phyloP scores from a whole-genome alignment of 2,113 vertebrate genomes.

The Recurvirostra avosetta region DNA sequence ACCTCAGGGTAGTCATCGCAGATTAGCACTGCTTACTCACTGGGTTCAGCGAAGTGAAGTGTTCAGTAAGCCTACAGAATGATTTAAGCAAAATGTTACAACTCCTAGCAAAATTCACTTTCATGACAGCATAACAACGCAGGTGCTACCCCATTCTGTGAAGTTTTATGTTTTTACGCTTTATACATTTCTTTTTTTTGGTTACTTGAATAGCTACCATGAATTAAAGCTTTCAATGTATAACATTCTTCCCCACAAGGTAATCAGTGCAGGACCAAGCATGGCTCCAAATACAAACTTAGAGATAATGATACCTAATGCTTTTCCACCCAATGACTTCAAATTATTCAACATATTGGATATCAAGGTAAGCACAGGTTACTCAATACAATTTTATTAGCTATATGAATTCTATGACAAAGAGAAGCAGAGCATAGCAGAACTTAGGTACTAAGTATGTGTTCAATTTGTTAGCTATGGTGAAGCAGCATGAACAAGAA shows the following conservation, averaged over 20 bases:
- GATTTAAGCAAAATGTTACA: neutral
- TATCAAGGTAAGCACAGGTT: slow-evolving; percentile 81
- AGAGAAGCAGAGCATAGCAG: neutral
- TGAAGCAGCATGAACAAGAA: neutral
- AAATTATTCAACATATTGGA: slow-evolving; percentile 82
- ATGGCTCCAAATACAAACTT: slow-evolving; percentile 79
- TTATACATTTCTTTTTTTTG: neutral
- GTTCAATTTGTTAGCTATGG: neutral
- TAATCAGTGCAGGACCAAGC: slow-evolving; percentile 88
- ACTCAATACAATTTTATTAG: neutral
- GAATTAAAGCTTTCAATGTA: neutral
- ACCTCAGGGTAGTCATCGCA: neutral
- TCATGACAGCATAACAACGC: neutral
- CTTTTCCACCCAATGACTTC: slow-evolving; percentile 73
- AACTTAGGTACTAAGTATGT: neutral
- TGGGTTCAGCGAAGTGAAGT: neutral
- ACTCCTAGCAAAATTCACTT: neutral
- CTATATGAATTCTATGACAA: neutral
- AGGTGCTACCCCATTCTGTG: neutral
- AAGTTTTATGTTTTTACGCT: neutral
- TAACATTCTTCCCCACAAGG: slow-evolving; percentile 67
- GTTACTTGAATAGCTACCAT: neutral
- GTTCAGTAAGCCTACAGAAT: neutral
- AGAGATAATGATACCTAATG: slow-evolving; percentile 83
- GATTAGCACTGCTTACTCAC: neutral